Conservation (phyloP, 1,140 invertebrate species). For the Myzus persicae region DNA sequence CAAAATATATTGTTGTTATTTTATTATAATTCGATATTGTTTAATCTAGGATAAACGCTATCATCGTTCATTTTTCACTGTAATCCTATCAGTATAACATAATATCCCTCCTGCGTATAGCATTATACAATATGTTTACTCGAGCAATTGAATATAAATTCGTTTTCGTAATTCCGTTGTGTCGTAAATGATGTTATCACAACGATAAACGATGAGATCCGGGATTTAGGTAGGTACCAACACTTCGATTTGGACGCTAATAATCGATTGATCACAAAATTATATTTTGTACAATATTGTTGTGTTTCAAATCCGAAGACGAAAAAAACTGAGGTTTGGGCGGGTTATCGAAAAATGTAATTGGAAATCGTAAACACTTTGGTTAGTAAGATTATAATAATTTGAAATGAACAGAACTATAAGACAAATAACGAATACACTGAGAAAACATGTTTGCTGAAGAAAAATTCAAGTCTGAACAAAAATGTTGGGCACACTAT, state of each 20-base stretch:
- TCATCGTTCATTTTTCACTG: not conserved
- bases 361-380: too few species aligned
- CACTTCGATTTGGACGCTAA: not conserved
- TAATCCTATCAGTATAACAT: not conserved
- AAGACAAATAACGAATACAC: too few species aligned
- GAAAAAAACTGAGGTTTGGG: not conserved
- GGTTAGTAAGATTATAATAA: too few species aligned
- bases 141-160: not conserved
- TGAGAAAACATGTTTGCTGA: too few species aligned
- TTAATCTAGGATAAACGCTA: not conserved
- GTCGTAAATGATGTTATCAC: not conserved
- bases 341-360: too few species aligned
- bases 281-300: not conserved
- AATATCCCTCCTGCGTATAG: not conserved
- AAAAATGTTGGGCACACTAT: too few species aligned
- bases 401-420: too few species aligned
- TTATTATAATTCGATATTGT: not conserved
- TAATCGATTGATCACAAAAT: not conserved
- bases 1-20: not conserved
- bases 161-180: not conserved
- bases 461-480: too few species aligned
- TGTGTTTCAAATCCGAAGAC: not conserved
- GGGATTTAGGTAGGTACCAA: not conserved
- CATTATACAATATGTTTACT: not conserved
- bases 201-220: not conserved